phyloP scores from a whole-genome alignment of 2,797 vertebrate genomes.

The Hyperoplus lanceolatus region DNA sequence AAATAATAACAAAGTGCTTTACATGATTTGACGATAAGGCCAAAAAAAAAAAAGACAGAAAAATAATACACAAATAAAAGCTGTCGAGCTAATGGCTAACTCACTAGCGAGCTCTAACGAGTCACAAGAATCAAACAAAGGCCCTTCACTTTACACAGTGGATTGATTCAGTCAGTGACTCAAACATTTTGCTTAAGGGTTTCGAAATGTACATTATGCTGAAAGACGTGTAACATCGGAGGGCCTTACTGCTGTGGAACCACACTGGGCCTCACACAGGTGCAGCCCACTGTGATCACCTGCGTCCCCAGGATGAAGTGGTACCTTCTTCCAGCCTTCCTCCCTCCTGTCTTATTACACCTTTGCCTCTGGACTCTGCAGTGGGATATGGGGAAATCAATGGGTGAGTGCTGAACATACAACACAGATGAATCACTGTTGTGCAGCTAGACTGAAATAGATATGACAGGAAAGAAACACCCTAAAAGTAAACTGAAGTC shows the following conservation, averaged over 20 bases:
- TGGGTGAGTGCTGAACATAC: accelerated
- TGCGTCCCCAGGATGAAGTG: constrained; percentile 67
- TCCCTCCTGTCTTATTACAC: neutral
- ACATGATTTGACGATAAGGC: neutral
- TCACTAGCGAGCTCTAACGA: neutral
- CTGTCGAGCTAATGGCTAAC: neutral
- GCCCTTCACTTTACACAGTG: neutral
- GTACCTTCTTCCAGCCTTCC: constrained; percentile 25
- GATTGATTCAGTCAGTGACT: neutral
- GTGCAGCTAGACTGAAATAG: neutral
- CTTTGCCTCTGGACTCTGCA: constrained; percentile 43
- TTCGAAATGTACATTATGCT: neutral
- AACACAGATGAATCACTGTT: too few species aligned
- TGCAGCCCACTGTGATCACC: constrained; percentile 83
- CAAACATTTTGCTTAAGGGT: neutral
- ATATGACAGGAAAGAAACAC: neutral
- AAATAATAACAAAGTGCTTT: neutral
- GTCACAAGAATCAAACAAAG: neutral
- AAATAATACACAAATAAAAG: neutral
- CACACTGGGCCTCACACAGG: constrained; percentile 78
- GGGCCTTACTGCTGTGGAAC: constrained; percentile 41
- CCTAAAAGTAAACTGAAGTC: neutral
- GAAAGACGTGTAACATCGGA: neutral
- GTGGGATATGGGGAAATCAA: neutral
- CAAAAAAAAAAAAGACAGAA: neutral